Evolutionary conservation across 2,113 vertebrate species (phyloP), one percentile per base, ranked within the genome.

Genomic region (Dicrurus megarhynchus): DNA sequence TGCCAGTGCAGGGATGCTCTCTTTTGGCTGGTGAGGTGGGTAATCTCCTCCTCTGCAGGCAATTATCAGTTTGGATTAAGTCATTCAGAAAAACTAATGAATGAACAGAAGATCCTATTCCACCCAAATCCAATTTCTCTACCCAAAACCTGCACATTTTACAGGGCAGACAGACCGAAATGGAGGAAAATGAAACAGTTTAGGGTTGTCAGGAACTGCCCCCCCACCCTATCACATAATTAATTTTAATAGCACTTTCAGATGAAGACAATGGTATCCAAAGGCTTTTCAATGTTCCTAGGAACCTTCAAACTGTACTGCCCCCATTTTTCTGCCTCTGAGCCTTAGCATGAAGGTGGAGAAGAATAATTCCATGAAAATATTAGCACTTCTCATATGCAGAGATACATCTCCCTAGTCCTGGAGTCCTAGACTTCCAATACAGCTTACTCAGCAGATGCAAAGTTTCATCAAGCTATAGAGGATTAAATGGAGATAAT

Each of bases 1-100:
- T 44, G 4, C 13, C 16, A 30, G 35, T 0, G 0, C 63, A 49
- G 0, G 3, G 35, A 5, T 13, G 41, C 32, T 41, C 21, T 65
- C 46, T 57, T 49, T 42, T 26, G 39, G 41, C 26, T 32, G 22
- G 16, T 2, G 3, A 86, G 26, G 32, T 1, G 0, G 13, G 17
- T 18, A 18, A 46, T 24, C 33, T 32, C 67, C 30, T 32, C 61
- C 33, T 49, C 5, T 5, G 10, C 5, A 3, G 80, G 39, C 39
- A 90, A 37, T 28, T 15, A 20, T 2, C 32, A 49, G 18, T 24
- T 84, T n/a, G 41, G 15, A 84, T 53, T 37, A 47, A 57, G 17
- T 22, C 5, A 52, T 44, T 60, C 37, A 64, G 18, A 71, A 89
- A 91, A 89, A 27, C n/a, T 24, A 53, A 47, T 11, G 35, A 90